Evolutionary conservation across 2,113 vertebrate genomes (phyloP), one percentile per base, ranked within the genome.

Genomic region (Grus americana): DNA sequence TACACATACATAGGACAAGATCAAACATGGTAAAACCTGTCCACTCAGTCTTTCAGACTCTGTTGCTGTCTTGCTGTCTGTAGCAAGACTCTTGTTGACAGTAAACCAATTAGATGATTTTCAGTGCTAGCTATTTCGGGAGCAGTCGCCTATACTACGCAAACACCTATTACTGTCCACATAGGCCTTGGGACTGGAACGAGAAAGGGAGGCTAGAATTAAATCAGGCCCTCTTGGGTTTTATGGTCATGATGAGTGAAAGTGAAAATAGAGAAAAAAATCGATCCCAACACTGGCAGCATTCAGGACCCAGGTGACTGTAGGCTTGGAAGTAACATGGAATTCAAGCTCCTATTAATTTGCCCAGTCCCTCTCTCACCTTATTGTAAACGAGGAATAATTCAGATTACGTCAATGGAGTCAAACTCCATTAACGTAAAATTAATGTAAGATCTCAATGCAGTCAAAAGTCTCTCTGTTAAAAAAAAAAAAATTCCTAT

Each of bases 231-330:
- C n/a, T 83, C 88, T 67, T 94, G 73, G 58, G 17, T 61, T 93
- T 91, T 65, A 68, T 32, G n/a, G 27, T 58, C 27, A 19, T 62
- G 44, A 92, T 57, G 30, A 86, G 29, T 0, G 1, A 52, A 76
- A 76, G n/a, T 50, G 57, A 85, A 92, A 96, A 79, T 8, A 85
- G 71, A 82, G 29, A 62, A 91, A 80, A 92, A 95, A 83, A 70
- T 90, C 71, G 79, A 8, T 86, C 26, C 13, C n/a, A 87, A 66
- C 62, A 73, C 46, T 59, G 66, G 66, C 57, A 73, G 57, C 22
- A 66, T 70, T 92, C 70, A 90, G 58, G 84, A 82, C n/a, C n/a
- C 49, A 66, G 42, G 47, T 47, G 81, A 79, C 49, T 30, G 18
- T 70, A 20, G 68, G 38, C 66, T 92, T 90, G 81, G 34, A 90